Evolutionary conservation across 2,113 vertebrate genomes (phyloP).

Genomic region (Octodon degus): DNA sequence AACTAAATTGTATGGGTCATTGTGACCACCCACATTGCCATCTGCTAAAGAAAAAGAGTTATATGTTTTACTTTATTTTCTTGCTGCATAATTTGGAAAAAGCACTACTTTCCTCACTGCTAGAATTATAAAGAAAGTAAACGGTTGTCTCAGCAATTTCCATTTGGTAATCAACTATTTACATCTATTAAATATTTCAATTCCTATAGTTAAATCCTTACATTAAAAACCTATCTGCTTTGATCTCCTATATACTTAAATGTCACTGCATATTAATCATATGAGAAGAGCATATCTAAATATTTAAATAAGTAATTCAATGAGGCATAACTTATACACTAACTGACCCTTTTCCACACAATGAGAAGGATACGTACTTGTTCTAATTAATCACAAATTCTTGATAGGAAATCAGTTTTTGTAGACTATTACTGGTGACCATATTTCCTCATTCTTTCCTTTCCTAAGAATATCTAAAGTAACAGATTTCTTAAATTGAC

Average conservation of each 20-base stretch:
- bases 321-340: background rate
- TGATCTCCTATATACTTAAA: background rate
- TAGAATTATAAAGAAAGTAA: slow-evolving; percentile 12
- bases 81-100: slow-evolving; percentile 62
- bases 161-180: background rate
- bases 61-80: slow-evolving; percentile 56
- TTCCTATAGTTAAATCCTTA: background rate
- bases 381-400: background rate
- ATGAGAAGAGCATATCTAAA: background rate
- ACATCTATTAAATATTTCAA: background rate
- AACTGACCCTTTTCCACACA: background rate
- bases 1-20: slow-evolving; percentile 66
- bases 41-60: slow-evolving; percentile 47
- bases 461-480: slow-evolving; percentile 45
- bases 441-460: background rate
- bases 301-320: background rate
- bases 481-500: background rate
- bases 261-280: background rate
- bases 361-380: background rate
- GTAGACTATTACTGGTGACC: background rate
- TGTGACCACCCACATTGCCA: slow-evolving; percentile 72
- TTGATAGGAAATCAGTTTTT: background rate
- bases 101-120: slow-evolving; percentile 15
- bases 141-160: background rate
- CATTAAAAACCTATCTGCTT: background rate